Percentiles rank a stretch among this genome's conserved stretches.
Evolutionary conservation across 2,113 vertebrate genomes (phyloP).

Genomic region (Xiphorhynchus elegans): DNA sequence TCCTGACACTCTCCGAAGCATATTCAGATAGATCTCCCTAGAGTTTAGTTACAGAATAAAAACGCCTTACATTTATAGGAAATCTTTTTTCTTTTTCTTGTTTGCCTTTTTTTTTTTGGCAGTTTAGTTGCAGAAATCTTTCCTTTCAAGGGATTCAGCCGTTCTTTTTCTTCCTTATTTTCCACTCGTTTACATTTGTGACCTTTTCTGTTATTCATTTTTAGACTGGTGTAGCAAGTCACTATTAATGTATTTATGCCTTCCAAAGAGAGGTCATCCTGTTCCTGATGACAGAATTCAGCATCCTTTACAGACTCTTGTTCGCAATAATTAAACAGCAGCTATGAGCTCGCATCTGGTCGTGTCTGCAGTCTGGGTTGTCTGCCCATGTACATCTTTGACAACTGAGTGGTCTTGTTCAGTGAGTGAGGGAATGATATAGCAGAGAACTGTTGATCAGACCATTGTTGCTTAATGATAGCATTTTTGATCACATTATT

Average conservation of each 20-base stretch:
- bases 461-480: not conserved
- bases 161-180: not conserved
- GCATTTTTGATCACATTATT: not conserved
- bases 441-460: not conserved
- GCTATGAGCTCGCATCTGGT: not conserved
- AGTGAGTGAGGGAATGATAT: not conserved
- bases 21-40: not conserved
- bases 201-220: not conserved
- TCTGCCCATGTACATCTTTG: not conserved
- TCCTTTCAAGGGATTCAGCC: not conserved
- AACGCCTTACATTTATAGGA: not conserved
- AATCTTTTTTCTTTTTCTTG: not conserved
- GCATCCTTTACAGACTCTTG: not conserved
- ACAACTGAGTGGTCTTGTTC: not conserved
- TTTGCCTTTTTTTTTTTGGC: not conserved
- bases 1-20: not conserved
- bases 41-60: constrained; percentile 39
- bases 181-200: not conserved
- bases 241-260: not conserved
- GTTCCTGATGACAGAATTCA: not conserved
- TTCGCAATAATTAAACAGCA: not conserved
- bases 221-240: not conserved
- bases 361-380: not conserved
- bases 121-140: not conserved
- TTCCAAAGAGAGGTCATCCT: not conserved